Evolutionary conservation across 1,140 invertebrate genomes (phyloP), one percentile per base, ranked within the genome.

Genomic region (Phymastichus coffea): DNA sequence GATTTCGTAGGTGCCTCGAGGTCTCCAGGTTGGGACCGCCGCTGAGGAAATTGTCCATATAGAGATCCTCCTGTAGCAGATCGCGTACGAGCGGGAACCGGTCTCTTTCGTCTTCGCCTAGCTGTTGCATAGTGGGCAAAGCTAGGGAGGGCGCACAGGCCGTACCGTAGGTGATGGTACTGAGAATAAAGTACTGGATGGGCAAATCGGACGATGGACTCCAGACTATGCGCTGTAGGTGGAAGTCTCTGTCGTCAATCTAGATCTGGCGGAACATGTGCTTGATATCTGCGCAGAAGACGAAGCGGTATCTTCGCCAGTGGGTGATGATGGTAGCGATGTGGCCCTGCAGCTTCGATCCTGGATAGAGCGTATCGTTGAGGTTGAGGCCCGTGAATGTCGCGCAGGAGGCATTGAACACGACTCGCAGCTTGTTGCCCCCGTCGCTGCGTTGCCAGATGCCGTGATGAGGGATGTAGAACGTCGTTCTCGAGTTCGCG

Each of bases 291-390:
- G 65, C 63, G 10, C 35, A 51, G 1, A 61, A 14, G 1, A 60
- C 52, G 38, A 30, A 63, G 19, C 43, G 7, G 14, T 63, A 17
- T 10, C 9, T 57, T 23, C 65, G 20, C 30, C 43, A 64, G 15
- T 61, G 51, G 22, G 65, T 15, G 30, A 66, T n/a, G 7, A 63
- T 38, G 9, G 6, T 33, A 26, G 48, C 2, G 4, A 70, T 41
- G 15, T 71, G 63, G 7, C 66, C 58, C 40, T 75, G 73, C 8
- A 80, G 49, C 43, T 74, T 74, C 4, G 73, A 74, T 2, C 72
- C 74, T 1, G 66, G 38, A 22, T 68, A 47, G 3, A 76, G 49
- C 14, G 49, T 58, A n/a, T 72, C 61, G 40, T 73, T 72, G 1
- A 75, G 47, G 1, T 66, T 65, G 1, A 48, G 54, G 14, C 65